These are phyloP conservation scores for Artemia sp. DNA, from an alignment of 2,888 invertebrate species.

Conservation along the genomic window DNA sequence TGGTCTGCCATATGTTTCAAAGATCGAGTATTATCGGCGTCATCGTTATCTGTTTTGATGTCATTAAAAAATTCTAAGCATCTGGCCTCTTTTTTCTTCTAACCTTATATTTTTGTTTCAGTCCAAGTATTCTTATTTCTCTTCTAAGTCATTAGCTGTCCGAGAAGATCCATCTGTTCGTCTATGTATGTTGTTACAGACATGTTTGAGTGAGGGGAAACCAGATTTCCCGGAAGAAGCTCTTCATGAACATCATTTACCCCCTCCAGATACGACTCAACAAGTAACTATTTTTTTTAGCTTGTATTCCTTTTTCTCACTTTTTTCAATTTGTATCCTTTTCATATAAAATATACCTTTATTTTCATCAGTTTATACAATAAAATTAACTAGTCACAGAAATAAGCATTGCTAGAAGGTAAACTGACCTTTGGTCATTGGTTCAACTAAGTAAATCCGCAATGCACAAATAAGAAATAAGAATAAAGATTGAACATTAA, in stretches of 20 bases:
- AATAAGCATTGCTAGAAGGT: no score
- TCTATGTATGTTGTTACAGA: background rate
- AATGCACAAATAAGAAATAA: background rate
- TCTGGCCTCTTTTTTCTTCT: no score
- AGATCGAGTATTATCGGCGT: no score
- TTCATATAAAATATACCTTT: no score
- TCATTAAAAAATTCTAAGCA: no score
- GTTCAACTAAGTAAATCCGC: no score
- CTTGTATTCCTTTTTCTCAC: background rate
- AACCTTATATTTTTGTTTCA: background rate
- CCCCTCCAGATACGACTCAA: background rate
- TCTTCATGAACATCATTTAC: background rate
- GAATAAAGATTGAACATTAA: no score
- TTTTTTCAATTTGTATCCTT: no score
- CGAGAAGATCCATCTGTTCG: constrained; percentile 13
- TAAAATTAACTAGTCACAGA: background rate
- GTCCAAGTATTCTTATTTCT: background rate
- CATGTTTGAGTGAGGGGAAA: background rate
- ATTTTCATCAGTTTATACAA: no score
- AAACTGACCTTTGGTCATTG: no score
- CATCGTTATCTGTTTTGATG: no score
- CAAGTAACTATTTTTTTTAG: constrained; percentile 1
- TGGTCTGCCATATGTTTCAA: no score
- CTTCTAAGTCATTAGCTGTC: background rate
- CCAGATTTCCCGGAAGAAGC: constrained; percentile 6